Base-by-base conservation (phyloP, 2,797 vertebrate genomes). In the Bradypus variegatus region DNA sequence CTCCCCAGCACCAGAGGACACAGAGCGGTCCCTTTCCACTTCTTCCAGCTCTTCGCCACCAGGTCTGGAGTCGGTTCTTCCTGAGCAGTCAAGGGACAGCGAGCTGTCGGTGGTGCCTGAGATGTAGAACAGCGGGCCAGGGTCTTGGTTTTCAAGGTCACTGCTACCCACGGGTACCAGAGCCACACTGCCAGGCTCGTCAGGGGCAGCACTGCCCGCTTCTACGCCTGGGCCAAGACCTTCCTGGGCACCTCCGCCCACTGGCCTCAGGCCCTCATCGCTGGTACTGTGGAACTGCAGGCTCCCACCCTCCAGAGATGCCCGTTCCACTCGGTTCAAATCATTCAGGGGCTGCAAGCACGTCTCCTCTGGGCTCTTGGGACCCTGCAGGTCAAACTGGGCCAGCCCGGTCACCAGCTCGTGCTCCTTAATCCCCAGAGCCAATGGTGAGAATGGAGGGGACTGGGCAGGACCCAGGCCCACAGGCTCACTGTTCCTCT, bases 91-190 rank as follows among this genome's bases (percentile, higher is more conserved):
- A 87, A 99, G 94, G 0, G 98, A 97, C 95, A 99, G 97, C 1
- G 98, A 99, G 96, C 98, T 98, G 97, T 99, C 98, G 0, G 98
- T 98, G 1, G 96, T 84, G 92, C 99, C 99, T 1, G 98, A 98
- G 48, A 98, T 88, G 48, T 96, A 98, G 81, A 98, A 97, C 81
- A 94, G 2, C 4, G 97, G 96, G 21, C 85, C 93, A 2, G 96
- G 94, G 48, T 98, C 98, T 96, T 97, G 98, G 90, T 96, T 97
- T 89, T 96, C 97, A 0, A 98, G 98, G 80, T 97, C 83, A 6
- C 97, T 97, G 33, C 97, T 97, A 91, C 98, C 98, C 76, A 98
- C 77, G 15, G 98, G 98, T 62, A 97, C 90, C 1, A 96, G 96
- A 4, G 98, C 98, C 58, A 97, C 96, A 16, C 97, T 98, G 95